Evolutionary conservation across 2,797 vertebrate species (phyloP), one percentile per base, ranked within the genome.

Genomic region (Smutsia temminckii): DNA sequence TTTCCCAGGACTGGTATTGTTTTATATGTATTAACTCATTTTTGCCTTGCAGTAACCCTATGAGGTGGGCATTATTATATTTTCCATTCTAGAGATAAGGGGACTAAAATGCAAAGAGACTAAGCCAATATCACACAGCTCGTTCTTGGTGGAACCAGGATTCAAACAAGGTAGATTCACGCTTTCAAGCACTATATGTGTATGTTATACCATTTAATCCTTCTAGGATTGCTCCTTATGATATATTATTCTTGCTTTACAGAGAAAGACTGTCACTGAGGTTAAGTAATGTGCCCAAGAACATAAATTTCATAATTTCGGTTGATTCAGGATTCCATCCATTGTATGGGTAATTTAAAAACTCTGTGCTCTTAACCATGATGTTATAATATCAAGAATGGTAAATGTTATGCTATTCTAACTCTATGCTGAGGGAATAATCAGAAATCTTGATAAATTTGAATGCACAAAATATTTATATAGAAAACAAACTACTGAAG

Each of bases 41-140:
- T 88, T 95, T 93, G 51, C 46, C 55, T 96, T 75, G 6, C n/a
- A 91, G 27, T 79, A 83, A 51, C 16, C 37, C 59, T 86, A 9
- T 32, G 34, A 91, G 14, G 42, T 78, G 59, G 69, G 6, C 23
- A 68, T 16, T 88, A n/a, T 61, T 80, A 27, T 81, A 37, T 81
- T 78, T 21, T 77, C 9, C 27, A 42, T 66, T 77, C 27, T 85
- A 89, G 17, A 95, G 57, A 68, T 64, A 17, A 85, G 66, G 25
- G 89, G 71, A 78, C 37, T 14, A 46, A 88, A 64, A 37, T 21
- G 46, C 49, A 27, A 40, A 66, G 4, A 92, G 23, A 21, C 78
- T 68, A 74, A 91, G 27, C 25, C 23, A 74, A 34, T 25, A 85
- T 59, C n/a, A 81, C 14, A 42, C 23, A 83, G 29, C 13, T 81